Base-by-base conservation (phyloP, 2,888 invertebrate species). In the Sepioteuthis lessoniana region DNA sequence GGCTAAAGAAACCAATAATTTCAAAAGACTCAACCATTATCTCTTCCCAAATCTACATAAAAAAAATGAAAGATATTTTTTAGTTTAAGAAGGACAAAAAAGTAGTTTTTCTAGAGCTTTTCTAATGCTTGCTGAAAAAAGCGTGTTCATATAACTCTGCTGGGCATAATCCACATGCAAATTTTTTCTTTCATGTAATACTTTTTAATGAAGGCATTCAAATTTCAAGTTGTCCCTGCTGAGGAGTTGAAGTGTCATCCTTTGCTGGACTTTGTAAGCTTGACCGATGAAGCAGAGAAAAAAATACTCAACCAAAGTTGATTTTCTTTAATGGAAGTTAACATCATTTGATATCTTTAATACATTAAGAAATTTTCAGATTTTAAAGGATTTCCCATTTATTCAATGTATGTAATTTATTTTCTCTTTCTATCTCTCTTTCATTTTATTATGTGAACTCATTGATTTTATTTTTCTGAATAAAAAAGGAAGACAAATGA, bases 391-490 rank as follows among this genome's bases (percentile, higher is more conserved):
- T 76, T 76, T 76, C n/a, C 76, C 76, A 76, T 76, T 76, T 76
- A 76, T 76, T 76, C 76, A 76, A 76, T 76, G n/a, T 76, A 76
- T 76, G 76, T 76, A 76, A 76, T 76, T 76, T 76, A 76, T 76
- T n/a, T 76, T 76, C n/a, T 76, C n/a, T 31, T 76, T 76, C n/a
- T n/a, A n/a, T n/a, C n/a, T n/a, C 31, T 76, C 31, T n/a, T 76
- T 31, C n/a, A n/a, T n/a, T 10, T 31, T 31, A n/a, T n/a, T n/a
- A n/a, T n/a, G n/a, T n/a, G n/a, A n/a, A n/a, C n/a, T 76, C 76
- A 76, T 76, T 76, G 76, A 76, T 76, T 76, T 76, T 76, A 76
- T 76, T 31, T n/a, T 76, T n/a, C 19, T 76, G n/a, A 76, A 76
- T 10, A 76, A 31, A 76, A n/a, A 31, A n/a, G n/a, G 16, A 76